Evolutionary conservation across 2,888 invertebrate species (phyloP).

Genomic region (Silvanus unidentatus): DNA sequence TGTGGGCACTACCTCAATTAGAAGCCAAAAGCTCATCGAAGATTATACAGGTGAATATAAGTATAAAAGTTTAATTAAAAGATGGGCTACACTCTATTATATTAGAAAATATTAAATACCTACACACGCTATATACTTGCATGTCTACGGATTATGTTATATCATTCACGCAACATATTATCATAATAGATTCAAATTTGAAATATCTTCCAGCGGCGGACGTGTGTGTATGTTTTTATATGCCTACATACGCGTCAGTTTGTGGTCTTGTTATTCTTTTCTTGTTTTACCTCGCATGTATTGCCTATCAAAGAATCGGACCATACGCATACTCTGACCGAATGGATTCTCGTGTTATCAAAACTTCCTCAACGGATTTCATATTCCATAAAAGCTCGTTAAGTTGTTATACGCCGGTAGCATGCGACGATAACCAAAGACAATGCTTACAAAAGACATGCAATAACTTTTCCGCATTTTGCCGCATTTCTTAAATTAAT

Average conservation of each 20-base stretch:
- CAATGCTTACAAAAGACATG: conserved; percentile 19
- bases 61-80: too few relatives aligned
- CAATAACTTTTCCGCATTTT: conserved; percentile 16
- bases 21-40: conserved; percentile 58
- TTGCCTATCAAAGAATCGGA: too few relatives aligned
- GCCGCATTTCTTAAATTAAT: conserved; percentile 12
- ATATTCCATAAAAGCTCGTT: conserved; percentile 29
- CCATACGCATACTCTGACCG: conserved; percentile 5
- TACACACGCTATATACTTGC: conserved; percentile 8
- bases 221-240: too few relatives aligned
- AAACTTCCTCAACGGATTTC: conserved; percentile 27
- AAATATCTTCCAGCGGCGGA: neutral
- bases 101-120: conserved; percentile 22
- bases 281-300: too few relatives aligned
- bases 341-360: conserved; percentile 22
- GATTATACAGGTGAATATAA: conserved; percentile 44
- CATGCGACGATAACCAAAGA: conserved; percentile 24
- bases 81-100: conserved; percentile 13
- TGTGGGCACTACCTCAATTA: conserved; percentile 55
- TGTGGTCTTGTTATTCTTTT: neutral
- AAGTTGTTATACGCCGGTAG: conserved; percentile 23
- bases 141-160: conserved; percentile 8
- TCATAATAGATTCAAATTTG: neutral
- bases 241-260: neutral
- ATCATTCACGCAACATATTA: conserved; percentile 11